Conservation (phyloP, 2,888 invertebrate species). For the Caenorhabditis imperialis region DNA sequence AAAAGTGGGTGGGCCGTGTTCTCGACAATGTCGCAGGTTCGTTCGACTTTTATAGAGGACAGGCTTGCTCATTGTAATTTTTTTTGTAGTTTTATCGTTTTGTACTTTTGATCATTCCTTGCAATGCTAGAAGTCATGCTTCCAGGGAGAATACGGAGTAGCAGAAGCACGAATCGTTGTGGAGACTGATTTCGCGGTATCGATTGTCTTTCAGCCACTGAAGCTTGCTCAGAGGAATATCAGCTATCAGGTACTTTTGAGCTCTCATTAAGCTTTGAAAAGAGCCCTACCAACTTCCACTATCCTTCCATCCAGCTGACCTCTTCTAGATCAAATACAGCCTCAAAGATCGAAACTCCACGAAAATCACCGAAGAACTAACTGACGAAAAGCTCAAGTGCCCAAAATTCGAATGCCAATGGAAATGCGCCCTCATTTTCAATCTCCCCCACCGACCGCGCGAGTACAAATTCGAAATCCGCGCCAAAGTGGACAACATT, state of each 20-base stretch:
- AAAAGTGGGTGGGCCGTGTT: slow-evolving; percentile 67
- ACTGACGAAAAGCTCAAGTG: slow-evolving; percentile 59
- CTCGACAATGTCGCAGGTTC: slow-evolving; percentile 67
- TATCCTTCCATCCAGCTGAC: too few relatives aligned
- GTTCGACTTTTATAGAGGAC: too few relatives aligned
- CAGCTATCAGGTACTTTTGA: slow-evolving; percentile 65
- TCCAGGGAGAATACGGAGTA: slow-evolving; percentile 65
- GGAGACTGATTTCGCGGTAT: slow-evolving; percentile 67
- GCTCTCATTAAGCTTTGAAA: too few relatives aligned
- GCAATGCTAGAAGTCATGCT: too few relatives aligned
- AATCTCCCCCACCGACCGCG: slow-evolving; percentile 63
- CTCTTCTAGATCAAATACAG: slow-evolving; percentile 63
- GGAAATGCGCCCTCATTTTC: slow-evolving; percentile 66
- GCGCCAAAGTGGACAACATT: slow-evolving; percentile 66
- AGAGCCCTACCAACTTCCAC: too few relatives aligned
- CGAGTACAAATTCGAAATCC: slow-evolving; percentile 66
- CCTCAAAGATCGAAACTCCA: slow-evolving; percentile 50
- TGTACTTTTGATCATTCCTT: too few relatives aligned
- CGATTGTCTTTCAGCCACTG: slow-evolving; percentile 69
- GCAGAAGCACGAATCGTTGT: slow-evolving; percentile 66
- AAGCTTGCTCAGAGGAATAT: slow-evolving; percentile 55
- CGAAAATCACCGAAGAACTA: slow-evolving; percentile 58
- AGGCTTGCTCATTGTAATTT: too few relatives aligned
- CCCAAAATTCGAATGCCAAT: slow-evolving; percentile 69
- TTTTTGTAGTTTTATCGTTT: too few relatives aligned